phyloP scores from a whole-genome alignment of 2,797 vertebrate genomes.

The Emydoidea blandingii region DNA sequence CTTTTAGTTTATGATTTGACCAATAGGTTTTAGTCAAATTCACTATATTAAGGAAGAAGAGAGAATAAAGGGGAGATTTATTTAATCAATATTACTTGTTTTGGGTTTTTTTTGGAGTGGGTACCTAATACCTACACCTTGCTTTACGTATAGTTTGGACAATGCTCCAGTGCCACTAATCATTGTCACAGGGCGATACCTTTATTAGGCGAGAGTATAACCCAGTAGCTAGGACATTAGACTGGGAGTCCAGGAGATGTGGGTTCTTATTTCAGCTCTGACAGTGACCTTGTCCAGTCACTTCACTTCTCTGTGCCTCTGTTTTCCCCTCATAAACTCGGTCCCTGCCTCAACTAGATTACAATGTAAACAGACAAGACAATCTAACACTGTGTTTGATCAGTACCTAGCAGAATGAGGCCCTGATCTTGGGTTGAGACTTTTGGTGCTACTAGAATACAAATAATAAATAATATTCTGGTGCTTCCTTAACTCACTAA shows the following conservation, averaged over 20 bases:
- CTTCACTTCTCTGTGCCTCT: not conserved
- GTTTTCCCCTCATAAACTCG: not conserved
- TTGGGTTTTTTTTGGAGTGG: not conserved
- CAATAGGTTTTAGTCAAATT: not conserved
- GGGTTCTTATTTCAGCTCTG: not conserved
- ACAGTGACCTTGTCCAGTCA: fast-evolving
- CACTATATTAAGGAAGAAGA: not conserved
- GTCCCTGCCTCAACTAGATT: not conserved
- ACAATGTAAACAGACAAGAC: too few relatives aligned
- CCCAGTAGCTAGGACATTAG: not conserved
- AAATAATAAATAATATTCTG: not conserved
- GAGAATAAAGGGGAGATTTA: not conserved
- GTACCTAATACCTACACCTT: not conserved
- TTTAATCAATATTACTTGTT: not conserved
- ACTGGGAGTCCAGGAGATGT: not conserved
- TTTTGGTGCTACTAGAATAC: not conserved
- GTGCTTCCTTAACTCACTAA: too few relatives aligned
- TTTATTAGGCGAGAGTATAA: not conserved
- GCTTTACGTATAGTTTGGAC: not conserved
- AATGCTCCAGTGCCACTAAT: not conserved
- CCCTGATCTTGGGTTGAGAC: not conserved
- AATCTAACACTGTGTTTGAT: fast-evolving
- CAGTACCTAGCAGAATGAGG: not conserved
- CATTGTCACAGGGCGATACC: not conserved
- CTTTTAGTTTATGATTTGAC: slow-evolving; percentile 12